phyloP scores from a whole-genome alignment of 2,113 vertebrate genomes.

The Odocoileus virginianus region DNA sequence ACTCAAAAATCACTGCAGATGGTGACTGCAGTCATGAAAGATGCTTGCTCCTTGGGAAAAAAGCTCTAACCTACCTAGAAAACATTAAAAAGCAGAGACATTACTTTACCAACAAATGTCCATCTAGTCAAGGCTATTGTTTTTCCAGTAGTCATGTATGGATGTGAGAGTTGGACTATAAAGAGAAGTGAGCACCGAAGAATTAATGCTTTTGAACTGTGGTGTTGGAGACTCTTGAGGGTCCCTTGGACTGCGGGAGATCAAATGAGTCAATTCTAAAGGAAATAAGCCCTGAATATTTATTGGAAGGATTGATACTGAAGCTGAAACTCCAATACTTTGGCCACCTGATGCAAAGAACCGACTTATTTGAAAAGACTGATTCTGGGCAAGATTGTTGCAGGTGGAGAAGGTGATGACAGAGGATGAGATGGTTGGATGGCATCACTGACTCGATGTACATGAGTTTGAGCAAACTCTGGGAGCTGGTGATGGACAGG shows the following conservation, averaged over 20 bases:
- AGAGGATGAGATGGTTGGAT: neutral
- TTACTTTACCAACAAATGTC: neutral
- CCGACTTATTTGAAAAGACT: neutral
- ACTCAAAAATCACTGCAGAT: neutral
- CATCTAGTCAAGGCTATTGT: neutral
- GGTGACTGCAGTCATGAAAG: neutral
- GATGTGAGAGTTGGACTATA: neutral
- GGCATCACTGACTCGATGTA: neutral
- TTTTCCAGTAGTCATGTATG: neutral
- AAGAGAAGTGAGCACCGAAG: accelerated
- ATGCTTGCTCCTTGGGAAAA: neutral
- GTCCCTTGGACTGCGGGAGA: neutral
- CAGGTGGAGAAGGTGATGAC: neutral
- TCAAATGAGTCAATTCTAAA: neutral
- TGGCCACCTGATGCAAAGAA: neutral
- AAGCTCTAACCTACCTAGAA: neutral
- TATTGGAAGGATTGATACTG: neutral
- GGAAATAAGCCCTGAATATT: neutral
- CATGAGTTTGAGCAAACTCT: neutral
- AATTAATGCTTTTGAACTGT: neutral
- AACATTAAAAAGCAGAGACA: neutral
- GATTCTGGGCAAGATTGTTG: neutral
- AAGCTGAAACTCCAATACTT: neutral
- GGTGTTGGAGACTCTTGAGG: neutral
- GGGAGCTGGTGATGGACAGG: neutral